Conservation (phyloP, 2,113 vertebrate genomes). For the Dipodomys stephensi region DNA sequence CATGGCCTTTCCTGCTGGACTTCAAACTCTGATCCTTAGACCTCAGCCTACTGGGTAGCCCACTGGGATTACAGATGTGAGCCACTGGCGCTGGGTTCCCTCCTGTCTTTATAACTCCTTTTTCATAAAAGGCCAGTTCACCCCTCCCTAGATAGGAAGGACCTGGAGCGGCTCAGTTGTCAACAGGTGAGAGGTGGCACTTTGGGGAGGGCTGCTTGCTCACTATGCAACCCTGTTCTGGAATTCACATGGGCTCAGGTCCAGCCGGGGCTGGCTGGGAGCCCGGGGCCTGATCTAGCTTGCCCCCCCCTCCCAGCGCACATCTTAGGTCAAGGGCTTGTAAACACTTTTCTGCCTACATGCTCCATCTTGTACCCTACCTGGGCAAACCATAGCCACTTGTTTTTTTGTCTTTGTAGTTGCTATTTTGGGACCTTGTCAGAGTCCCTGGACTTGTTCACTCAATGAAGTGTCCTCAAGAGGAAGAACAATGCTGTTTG, state of each 20-base stretch:
- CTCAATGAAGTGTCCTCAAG: not conserved
- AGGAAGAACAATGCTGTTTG: rapidly evolving
- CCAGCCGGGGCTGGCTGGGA: not conserved
- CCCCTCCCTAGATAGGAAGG: not conserved
- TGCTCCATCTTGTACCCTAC: not conserved
- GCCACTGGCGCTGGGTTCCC: no score
- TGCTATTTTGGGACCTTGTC: not conserved
- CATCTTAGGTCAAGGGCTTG: not conserved
- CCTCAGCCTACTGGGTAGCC: no score
- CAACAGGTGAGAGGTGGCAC: not conserved
- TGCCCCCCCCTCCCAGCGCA: not conserved
- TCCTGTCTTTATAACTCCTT: rapidly evolving
- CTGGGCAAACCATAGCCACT: not conserved
- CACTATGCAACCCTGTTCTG: constrained; percentile 17
- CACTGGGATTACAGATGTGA: no score
- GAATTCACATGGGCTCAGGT: constrained; percentile 1
- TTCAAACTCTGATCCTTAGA: no score
- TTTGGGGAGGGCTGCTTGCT: not conserved
- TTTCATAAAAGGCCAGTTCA: not conserved
- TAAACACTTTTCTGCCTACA: not conserved
- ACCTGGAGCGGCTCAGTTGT: not conserved
- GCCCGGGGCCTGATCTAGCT: not conserved
- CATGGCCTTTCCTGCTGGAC: no score
- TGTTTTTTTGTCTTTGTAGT: rapidly evolving
- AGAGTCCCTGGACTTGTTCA: not conserved